These are phyloP conservation scores for Leguminivora glycinivorella DNA, from an alignment of 1,140 invertebrate genomes.

Conservation along the genomic window DNA sequence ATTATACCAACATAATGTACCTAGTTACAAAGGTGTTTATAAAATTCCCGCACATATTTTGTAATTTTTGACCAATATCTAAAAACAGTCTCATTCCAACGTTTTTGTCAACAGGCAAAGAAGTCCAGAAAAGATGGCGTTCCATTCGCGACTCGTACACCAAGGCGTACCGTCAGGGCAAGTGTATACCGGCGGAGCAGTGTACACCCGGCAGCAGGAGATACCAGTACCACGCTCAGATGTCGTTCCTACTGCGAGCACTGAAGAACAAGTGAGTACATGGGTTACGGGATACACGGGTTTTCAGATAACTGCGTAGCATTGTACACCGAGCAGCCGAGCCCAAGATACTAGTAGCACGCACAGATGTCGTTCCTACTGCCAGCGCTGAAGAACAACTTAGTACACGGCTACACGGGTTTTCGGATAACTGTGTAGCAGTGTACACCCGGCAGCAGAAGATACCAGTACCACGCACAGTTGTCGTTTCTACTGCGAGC, in stretches of 20 bases:
- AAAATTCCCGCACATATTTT: no score
- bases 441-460: slow-evolving; percentile 52
- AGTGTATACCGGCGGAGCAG: slow-evolving; percentile 59
- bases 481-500: slow-evolving; percentile 64
- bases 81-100: no score
- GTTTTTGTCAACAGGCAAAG: slow-evolving; percentile 51
- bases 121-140: slow-evolving; percentile 70
- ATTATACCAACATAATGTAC: no score
- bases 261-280: slow-evolving; percentile 64
- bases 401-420: slow-evolving; percentile 42
- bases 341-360: slow-evolving; percentile 60
- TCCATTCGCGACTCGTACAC: slow-evolving; percentile 71
- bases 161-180: slow-evolving; percentile 66
- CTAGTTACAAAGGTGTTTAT: no score
- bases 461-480: slow-evolving; percentile 62
- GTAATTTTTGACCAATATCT: no score
- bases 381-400: slow-evolving; percentile 64
- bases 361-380: slow-evolving; percentile 66
- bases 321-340: slow-evolving; percentile 55
- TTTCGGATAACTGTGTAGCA: no score
- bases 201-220: slow-evolving; percentile 54
- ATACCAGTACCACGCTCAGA: slow-evolving; percentile 63
- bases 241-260: slow-evolving; percentile 62
- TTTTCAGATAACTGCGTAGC: no score
- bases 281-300: not conserved